Conservation (phyloP, 2,888 invertebrate genomes). For the Dorcus parallelipipedus region DNA sequence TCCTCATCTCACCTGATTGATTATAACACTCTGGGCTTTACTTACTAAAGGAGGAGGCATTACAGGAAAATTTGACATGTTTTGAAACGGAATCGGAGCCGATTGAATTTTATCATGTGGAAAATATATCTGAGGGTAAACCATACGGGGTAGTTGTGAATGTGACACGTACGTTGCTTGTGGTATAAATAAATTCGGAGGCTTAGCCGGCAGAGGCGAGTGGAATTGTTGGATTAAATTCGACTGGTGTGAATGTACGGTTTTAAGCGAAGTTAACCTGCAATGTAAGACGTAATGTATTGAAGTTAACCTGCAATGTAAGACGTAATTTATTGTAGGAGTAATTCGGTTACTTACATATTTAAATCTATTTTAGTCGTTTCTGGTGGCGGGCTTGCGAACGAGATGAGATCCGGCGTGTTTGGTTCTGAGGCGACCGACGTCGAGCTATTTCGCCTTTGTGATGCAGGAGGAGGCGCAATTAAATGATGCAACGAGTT, state of each 20-base stretch:
- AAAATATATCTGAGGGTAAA: no score
- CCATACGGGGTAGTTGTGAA: background rate
- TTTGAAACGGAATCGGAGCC: no score
- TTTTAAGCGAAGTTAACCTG: slow-evolving; percentile 10
- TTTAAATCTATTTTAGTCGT: slow-evolving; percentile 58
- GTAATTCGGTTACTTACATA: slow-evolving; percentile 41
- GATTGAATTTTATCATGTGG: no score
- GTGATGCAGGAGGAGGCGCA: slow-evolving; percentile 36
- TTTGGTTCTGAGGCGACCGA: slow-evolving; percentile 41
- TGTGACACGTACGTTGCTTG: background rate
- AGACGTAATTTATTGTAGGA: background rate
- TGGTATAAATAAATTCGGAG: background rate
- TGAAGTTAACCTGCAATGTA: slow-evolving; percentile 5
- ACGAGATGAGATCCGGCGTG: slow-evolving; percentile 67
- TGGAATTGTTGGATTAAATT: slow-evolving; percentile 1
- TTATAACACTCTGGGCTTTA: no score
- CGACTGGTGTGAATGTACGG: slow-evolving; percentile 5
- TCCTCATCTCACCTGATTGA: no score
- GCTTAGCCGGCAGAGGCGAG: slow-evolving; percentile 1
- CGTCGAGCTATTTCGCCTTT: slow-evolving; percentile 46
- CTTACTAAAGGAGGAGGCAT: background rate
- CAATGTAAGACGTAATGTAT: background rate
- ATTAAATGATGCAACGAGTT: slow-evolving; percentile 20
- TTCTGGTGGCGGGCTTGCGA: slow-evolving; percentile 61
- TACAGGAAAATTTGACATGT: background rate